A percentile compares a stretch with the other conserved stretches of the same genome.
phyloP scores from a whole-genome alignment of 2,797 vertebrate genomes.

The Anabacerthia variegaticeps region DNA sequence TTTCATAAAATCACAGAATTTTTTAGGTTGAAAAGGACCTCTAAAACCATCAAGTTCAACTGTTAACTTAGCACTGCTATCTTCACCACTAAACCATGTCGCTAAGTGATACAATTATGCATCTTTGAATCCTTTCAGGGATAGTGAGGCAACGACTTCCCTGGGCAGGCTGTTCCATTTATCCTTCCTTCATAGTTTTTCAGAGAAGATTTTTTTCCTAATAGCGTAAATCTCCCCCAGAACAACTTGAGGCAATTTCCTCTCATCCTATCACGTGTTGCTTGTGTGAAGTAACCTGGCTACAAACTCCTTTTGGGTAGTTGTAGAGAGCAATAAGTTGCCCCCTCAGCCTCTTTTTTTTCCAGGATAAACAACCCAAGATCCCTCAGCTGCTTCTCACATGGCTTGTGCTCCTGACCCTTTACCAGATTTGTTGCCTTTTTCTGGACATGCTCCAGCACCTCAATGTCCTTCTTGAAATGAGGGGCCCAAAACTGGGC shows the following conservation, averaged over 20 bases:
- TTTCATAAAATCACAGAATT: background rate
- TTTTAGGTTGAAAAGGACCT: background rate
- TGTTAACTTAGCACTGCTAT: background rate
- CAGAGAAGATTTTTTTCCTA: background rate
- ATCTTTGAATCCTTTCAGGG: background rate
- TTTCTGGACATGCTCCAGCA: background rate
- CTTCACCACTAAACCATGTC: background rate
- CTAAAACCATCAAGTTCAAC: background rate
- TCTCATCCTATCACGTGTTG: background rate
- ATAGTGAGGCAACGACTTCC: background rate
- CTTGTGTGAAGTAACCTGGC: rapidly evolving
- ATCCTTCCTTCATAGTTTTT: background rate
- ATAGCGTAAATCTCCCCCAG: background rate
- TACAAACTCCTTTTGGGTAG: background rate
- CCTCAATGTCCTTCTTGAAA: background rate
- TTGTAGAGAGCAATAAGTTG: background rate
- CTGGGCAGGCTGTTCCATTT: background rate
- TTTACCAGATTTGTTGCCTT: background rate
- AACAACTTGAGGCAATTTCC: background rate
- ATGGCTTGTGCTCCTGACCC: background rate
- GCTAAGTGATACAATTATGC: rapidly evolving
- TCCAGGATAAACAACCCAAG: background rate
- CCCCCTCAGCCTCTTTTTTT: background rate
- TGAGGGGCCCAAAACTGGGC: background rate
- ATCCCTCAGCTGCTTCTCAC: background rate